Evolutionary conservation across 2,797 vertebrate genomes (phyloP).

Genomic region (Buphagus erythrorhynchus): DNA sequence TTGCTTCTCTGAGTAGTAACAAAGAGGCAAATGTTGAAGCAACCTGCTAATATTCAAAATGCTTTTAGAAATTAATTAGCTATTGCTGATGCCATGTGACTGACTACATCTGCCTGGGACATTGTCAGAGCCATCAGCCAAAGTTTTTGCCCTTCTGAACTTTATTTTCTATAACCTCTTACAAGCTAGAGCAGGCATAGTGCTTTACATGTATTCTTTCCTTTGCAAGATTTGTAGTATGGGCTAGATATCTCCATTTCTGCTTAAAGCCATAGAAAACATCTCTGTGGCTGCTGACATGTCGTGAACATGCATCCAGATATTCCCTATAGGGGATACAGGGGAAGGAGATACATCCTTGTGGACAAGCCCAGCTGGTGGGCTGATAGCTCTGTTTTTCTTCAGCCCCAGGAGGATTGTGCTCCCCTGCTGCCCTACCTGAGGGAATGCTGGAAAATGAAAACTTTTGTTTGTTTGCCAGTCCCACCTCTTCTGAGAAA

Average conservation of each 20-base stretch:
- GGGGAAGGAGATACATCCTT: neutral
- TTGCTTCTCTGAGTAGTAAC: neutral
- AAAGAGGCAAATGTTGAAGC: neutral
- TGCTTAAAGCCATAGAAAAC: neutral
- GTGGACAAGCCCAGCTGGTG: neutral
- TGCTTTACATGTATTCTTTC: neutral
- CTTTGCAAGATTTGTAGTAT: neutral
- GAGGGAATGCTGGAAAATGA: neutral
- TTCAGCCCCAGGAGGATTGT: neutral
- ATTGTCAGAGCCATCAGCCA: neutral
- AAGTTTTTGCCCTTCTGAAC: neutral
- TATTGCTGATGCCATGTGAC: neutral
- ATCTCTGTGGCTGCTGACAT: neutral
- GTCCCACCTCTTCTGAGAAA: neutral
- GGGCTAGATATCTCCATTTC: neutral
- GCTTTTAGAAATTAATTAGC: neutral
- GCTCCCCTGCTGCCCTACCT: neutral
- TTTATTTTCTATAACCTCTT: neutral
- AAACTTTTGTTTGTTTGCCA: neutral
- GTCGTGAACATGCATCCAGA: neutral
- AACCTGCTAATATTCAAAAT: neutral
- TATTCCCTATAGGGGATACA: neutral
- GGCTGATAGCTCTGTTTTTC: neutral
- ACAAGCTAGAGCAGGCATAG: neutral
- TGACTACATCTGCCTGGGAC: neutral